Evolutionary conservation across 2,888 invertebrate species (phyloP), one percentile per base, ranked within the genome.

Genomic region (Galerucella calmariensis): DNA sequence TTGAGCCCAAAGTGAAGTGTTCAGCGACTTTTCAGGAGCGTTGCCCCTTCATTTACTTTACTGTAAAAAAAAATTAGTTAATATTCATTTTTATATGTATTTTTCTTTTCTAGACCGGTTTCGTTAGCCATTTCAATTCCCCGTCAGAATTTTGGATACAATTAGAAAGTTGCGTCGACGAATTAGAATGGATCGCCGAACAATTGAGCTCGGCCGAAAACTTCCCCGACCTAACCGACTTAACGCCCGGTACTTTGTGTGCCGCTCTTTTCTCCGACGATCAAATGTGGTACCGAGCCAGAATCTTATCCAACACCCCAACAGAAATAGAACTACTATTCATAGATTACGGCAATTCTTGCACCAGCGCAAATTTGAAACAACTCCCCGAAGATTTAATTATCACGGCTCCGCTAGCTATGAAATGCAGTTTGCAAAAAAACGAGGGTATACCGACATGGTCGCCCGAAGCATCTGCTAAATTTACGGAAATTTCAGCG

Each of bases 61-160:
- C 20, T 20, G 24, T 35, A 59, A 44, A 59, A 20, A 46, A 59
- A 59, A 69, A 24, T 27, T 16, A 44, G 9, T 4, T 51, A 12
- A 24, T n/a, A 20, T 12, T 27, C 27, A 27, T 35, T 35, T 35
- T 35, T 41, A 41, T 9, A 41, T 41, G 8, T 41, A 41, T 41
- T 68, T 62, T 27, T 35, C 8, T 8, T 66, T 72, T 67, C 1
- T 89, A 90, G 78, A 90, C 90, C 11, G 93, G 92, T 12, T 92
- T 91, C 82, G 89, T 94, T 1, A 92, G 92, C 81, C 92, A 92
- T 81, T 88, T 92, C 1, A 92, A 92, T 81, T 91, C 92, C 0
- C 90, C 92, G 0, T 90, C 90, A 35, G 93, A 94, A 78, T 95
- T 95, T 84, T 94, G 94, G 88, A 89, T 95, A 9, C 94, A 93